phyloP scores from a whole-genome alignment of 2,797 vertebrate genomes.

The Tenualosa ilisha region DNA sequence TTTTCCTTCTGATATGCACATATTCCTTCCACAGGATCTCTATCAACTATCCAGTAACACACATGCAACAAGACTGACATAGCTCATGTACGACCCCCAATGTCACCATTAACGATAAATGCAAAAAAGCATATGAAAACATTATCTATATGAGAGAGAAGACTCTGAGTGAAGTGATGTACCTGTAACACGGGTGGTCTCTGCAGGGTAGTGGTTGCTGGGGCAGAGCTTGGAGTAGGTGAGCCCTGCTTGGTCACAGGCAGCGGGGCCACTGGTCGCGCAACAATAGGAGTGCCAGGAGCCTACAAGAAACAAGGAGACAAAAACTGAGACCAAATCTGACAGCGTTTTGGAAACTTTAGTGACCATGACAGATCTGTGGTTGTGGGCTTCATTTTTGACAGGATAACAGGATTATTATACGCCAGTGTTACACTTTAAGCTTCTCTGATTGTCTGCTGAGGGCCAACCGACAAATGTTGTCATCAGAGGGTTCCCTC shows the following conservation, averaged over 20 bases:
- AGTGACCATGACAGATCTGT: too few relatives aligned
- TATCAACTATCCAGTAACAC: too few relatives aligned
- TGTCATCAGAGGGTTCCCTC: background rate
- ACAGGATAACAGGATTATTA: too few relatives aligned
- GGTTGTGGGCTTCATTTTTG: too few relatives aligned
- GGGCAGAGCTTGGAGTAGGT: conserved; percentile 81
- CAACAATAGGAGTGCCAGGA: conserved; percentile 84
- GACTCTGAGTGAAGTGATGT: background rate
- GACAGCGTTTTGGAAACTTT: too few relatives aligned
- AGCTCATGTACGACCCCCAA: background rate
- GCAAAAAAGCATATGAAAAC: background rate
- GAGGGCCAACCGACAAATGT: background rate
- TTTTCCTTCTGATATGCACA: too few relatives aligned
- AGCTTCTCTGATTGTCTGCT: too few relatives aligned
- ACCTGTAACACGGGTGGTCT: conserved; percentile 77
- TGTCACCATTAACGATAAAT: background rate
- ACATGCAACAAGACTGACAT: background rate
- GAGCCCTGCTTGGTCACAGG: conserved; percentile 89
- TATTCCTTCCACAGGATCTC: too few relatives aligned
- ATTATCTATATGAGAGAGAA: background rate
- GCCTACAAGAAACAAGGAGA: conserved; percentile 69
- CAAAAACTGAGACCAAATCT: too few relatives aligned
- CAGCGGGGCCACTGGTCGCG: conserved; percentile 86
- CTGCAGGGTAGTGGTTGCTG: conserved; percentile 86
- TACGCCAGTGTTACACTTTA: too few relatives aligned